These are phyloP conservation scores for Saguinus imperator DNA, from an alignment of 2,113 vertebrate species.

Conservation along the genomic window DNA sequence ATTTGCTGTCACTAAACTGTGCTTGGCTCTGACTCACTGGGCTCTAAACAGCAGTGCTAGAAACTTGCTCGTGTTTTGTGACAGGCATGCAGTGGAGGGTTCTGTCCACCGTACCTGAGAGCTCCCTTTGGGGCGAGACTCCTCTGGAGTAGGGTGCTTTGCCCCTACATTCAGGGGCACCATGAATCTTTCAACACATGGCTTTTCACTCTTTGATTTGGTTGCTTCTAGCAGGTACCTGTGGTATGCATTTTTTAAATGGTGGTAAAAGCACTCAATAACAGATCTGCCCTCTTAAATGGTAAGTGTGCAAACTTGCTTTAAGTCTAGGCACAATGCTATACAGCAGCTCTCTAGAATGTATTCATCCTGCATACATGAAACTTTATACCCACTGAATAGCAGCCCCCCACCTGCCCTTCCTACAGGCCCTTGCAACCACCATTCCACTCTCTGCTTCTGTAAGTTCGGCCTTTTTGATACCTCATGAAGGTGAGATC, in stretches of 20 bases:
- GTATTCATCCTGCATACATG: too few relatives aligned
- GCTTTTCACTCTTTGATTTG: neutral
- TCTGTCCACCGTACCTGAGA: neutral
- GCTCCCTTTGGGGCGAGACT: neutral
- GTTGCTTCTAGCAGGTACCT: neutral
- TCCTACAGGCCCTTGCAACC: neutral
- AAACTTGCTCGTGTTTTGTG: neutral
- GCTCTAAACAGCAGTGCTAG: neutral
- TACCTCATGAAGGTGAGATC: neutral
- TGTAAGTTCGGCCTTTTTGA: neutral
- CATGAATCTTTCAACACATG: neutral
- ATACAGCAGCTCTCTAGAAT: neutral
- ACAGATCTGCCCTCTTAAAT: neutral
- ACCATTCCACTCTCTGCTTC: neutral
- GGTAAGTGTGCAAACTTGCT: neutral
- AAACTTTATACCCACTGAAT: neutral
- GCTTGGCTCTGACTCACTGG: neutral
- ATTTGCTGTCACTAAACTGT: neutral
- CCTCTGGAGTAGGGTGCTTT: neutral
- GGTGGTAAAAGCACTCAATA: neutral
- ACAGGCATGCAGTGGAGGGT: neutral
- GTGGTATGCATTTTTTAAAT: neutral
- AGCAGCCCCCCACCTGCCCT: neutral
- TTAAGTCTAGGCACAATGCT: neutral
- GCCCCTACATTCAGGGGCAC: too few relatives aligned